phyloP scores from a whole-genome alignment of 2,888 invertebrate species.

The Zygaena filipendulae region DNA sequence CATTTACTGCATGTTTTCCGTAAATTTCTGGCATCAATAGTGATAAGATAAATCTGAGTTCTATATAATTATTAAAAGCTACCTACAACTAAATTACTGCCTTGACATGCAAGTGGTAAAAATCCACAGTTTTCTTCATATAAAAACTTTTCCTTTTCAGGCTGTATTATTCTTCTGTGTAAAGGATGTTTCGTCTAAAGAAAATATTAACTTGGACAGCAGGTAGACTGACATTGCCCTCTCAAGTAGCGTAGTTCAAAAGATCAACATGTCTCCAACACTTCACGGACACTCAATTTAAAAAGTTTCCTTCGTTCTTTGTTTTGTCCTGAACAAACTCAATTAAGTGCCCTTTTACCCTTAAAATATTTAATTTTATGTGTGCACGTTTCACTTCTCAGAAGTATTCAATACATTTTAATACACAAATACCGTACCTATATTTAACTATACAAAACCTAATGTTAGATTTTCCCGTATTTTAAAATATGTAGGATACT shows the following conservation, averaged over 20 bases:
- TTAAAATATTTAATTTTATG: conserved; percentile 50
- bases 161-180: too few relatives aligned
- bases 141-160: too few relatives aligned
- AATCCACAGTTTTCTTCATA: too few relatives aligned
- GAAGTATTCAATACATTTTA: too few relatives aligned
- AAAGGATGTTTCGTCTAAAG: conserved; percentile 22
- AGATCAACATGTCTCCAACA: conserved; percentile 67
- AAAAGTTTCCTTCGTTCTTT: conserved; percentile 60
- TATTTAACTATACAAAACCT: too few relatives aligned
- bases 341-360: conserved; percentile 61
- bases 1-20: conserved; percentile 44
- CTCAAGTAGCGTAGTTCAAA: conserved; percentile 33
- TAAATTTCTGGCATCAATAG: conserved; percentile 18
- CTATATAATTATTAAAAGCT: too few relatives aligned
- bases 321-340: conserved; percentile 69
- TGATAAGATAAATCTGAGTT: conserved; percentile 5
- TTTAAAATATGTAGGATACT: too few relatives aligned
- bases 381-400: neutral
- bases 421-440: too few relatives aligned
- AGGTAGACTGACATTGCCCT: conserved; percentile 22
- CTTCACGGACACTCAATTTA: conserved; percentile 67
- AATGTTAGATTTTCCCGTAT: too few relatives aligned
- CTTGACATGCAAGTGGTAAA: too few relatives aligned
- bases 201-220: conserved; percentile 50
- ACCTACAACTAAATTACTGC: too few relatives aligned